Base-by-base conservation (phyloP, 2,113 vertebrate species). In the Cervus canadensis region DNA sequence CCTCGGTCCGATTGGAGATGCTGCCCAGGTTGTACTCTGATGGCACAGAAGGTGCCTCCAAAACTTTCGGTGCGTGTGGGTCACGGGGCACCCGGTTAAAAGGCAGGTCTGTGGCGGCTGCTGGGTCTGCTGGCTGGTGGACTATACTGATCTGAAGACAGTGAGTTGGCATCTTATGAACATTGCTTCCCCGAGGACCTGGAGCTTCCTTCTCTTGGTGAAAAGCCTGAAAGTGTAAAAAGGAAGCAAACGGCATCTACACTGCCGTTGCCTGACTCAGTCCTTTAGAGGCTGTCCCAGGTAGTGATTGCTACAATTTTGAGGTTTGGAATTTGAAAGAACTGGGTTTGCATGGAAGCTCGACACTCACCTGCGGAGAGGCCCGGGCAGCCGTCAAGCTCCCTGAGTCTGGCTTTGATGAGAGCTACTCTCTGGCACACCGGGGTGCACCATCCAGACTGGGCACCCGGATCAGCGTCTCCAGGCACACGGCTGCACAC, bases 1-100 rank as follows among this genome's bases (percentile, higher is more conserved):
- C 45, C 12, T 64, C 1, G 7, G 0, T 10, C 0, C 0, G 0
- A 3, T 0, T 3, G 26, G 36, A 40, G 8, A 3, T 10, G 40
- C n/a, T 19, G 3, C 78, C 3, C 0, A 23, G 26, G 11, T 36
- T 33, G 28, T 15, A 2, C 57, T 4, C 59, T 5, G 14, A 6
- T 7, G n/a, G 11, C n/a, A 12, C 1, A 0, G 16, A 52, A 8
- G 78, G 23, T 0, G 1, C 90, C 4, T 40, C 57, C 33, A 12
- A 12, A 8, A 83, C 4, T 9, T 5, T 16, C 1, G 6, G 2
- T 4, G 16, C 7, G 0, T 5, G 4, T 0, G 30, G 9, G 48
- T 15, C 60, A 1, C 1, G 2, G 6, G 45, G 23, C n/a, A 1
- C 21, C n/a, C 5, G 21, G 52, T 36, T 5, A 16, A 9, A 40